Percentiles rank a stretch among this genome's conserved stretches.
These are phyloP conservation scores for Axea sp. DNA, from an alignment of 2,888 invertebrate genomes.

Conservation along the genomic window DNA sequence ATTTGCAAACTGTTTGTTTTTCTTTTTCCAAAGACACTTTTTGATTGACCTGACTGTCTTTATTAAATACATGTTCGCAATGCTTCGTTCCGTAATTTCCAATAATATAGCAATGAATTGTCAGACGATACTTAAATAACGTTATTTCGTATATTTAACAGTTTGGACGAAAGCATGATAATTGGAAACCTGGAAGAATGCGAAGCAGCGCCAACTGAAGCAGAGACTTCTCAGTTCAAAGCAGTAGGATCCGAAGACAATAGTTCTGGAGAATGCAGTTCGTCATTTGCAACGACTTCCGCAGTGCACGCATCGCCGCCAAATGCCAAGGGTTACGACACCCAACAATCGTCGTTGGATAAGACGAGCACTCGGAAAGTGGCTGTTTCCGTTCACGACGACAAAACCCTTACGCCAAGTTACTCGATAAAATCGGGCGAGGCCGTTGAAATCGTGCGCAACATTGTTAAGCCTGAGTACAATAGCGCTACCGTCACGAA, in stretches of 20 bases:
- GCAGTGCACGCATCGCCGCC: slow-evolving; percentile 68
- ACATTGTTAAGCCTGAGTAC: slow-evolving; percentile 64
- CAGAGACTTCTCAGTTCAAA: slow-evolving; percentile 63
- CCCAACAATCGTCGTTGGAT: slow-evolving; percentile 59
- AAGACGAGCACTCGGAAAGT: slow-evolving; percentile 65
- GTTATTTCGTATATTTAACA: too few species aligned
- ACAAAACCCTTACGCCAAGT: slow-evolving; percentile 66
- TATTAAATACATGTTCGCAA: too few species aligned
- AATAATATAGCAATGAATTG: too few species aligned
- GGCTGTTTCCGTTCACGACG: slow-evolving; percentile 75
- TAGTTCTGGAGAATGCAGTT: slow-evolving; percentile 73
- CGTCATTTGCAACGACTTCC: slow-evolving; percentile 68
- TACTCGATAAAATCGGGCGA: slow-evolving; percentile 75
- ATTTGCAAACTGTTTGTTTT: too few species aligned
- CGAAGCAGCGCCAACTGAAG: slow-evolving; percentile 59
- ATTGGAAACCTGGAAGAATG: slow-evolving; percentile 70
- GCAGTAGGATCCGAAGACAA: slow-evolving; percentile 68
- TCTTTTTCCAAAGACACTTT: too few species aligned
- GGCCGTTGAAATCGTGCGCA: slow-evolving; percentile 63
- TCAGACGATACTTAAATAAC: too few species aligned
- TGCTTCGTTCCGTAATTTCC: too few species aligned
- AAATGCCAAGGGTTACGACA: slow-evolving; percentile 46
- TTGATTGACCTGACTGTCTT: too few species aligned
- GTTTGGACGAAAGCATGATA: slow-evolving; percentile 83
- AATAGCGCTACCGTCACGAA: slow-evolving; percentile 76